A percentile compares a stretch with the other conserved stretches of the same genome.
phyloP scores from a whole-genome alignment of 2,888 invertebrate genomes.

The Strigamia transsilvanica region DNA sequence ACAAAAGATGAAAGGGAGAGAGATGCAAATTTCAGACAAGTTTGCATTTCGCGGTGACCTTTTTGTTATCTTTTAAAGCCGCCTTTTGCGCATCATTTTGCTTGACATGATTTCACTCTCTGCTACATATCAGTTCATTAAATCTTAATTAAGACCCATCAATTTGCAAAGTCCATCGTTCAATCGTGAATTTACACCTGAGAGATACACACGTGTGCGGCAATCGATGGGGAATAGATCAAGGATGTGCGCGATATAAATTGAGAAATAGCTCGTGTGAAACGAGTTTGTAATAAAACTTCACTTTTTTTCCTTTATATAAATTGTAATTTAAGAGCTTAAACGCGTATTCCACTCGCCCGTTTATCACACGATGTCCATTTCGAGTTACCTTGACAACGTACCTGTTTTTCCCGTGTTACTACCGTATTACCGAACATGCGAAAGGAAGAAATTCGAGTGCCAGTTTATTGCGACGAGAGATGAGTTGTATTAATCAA shows the following conservation, averaged over 20 bases:
- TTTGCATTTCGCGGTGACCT: slow-evolving; percentile 10
- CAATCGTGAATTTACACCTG: slow-evolving; percentile 9
- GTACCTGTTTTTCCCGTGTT: background rate
- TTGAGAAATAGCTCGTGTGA: background rate
- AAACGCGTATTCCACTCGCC: background rate
- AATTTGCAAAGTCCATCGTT: slow-evolving; percentile 31
- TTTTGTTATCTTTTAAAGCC: slow-evolving; percentile 16
- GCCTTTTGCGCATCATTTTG: background rate
- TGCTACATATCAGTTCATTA: slow-evolving; percentile 11
- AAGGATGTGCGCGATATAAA: background rate
- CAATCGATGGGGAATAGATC: slow-evolving; percentile 7
- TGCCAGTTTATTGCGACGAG: background rate
- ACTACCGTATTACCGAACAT: background rate
- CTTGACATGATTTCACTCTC: background rate
- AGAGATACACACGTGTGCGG: background rate
- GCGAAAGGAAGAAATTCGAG: background rate
- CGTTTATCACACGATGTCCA: slow-evolving; percentile 1
- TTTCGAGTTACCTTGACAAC: slow-evolving; percentile 14
- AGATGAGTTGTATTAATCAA: slow-evolving; percentile 10
- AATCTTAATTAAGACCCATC: slow-evolving; percentile 41
- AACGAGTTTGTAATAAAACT: background rate
- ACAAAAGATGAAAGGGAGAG: background rate
- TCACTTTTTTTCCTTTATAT: background rate
- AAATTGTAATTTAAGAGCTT: slow-evolving; percentile 4
- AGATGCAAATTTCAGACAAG: background rate